Evolutionary conservation across 2,888 invertebrate genomes (phyloP), one percentile per base, ranked within the genome.

Genomic region (Diarsia rubi): DNA sequence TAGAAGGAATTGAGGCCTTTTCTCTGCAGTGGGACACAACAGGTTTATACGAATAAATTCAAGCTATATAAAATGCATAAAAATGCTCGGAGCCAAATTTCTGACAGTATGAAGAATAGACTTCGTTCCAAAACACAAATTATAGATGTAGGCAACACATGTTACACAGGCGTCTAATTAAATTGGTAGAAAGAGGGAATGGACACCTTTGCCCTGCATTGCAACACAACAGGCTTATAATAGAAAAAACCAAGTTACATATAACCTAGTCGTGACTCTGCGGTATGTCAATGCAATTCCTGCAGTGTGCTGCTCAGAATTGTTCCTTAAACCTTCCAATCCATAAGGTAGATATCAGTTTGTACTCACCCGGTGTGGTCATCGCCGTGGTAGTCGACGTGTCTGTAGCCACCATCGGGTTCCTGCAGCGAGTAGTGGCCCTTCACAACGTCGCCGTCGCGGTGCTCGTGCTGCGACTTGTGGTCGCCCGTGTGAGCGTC

Each of bases 401-500:
- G 94, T 83, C 97, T 94, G 82, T 94, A 88, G 83, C 96, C 96
- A 52, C 97, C 97, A 73, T 95, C 96, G 21, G 97, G 94, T 82
- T 97, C 95, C 79, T 96, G 95, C 45, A 97, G 91, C 4, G 89
- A 86, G 86, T 90, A 91, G 75, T 89, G 85, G 0, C 91, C 91
- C 69, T 90, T 89, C 57, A 96, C 97, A 11, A 89, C 89, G 84
- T 97, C 96, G 1, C 96, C 97, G 75, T 97, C 94, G 54, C 95
- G 93, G 47, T 89, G 86, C 87, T 97, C 97, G 75, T 95, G 94
- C 86, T 96, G 96, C 24, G 92, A 91, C 88, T 97, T 96, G 86
- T 94, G 92, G 89, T 97, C 97, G 24, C 96, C 96, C 31, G 97
- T 97, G 89, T 97, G 96, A 11, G 93, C 91, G 85, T 97, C 97